These are phyloP conservation scores for Phalacrocorax pelagicus DNA, from an alignment of 2,113 vertebrate genomes.

Conservation along the genomic window DNA sequence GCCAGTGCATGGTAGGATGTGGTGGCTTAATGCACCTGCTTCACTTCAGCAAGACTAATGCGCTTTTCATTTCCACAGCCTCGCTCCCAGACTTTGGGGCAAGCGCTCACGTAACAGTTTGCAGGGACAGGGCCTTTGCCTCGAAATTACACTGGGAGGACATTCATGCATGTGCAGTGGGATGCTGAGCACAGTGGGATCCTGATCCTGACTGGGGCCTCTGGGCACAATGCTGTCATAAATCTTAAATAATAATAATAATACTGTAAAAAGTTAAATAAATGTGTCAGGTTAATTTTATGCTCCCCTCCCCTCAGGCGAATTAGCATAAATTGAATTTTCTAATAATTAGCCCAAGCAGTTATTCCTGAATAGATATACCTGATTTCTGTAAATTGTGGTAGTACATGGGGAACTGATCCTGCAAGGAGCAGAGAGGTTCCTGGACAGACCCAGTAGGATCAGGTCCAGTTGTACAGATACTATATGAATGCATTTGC, in stretches of 20 bases:
- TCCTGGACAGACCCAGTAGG: background rate
- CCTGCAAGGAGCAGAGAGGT: background rate
- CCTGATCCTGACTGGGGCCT: background rate
- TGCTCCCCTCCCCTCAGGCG: conserved; percentile 42
- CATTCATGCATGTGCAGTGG: fast-evolving
- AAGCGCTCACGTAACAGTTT: background rate
- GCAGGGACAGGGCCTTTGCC: background rate
- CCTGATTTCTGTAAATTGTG: background rate
- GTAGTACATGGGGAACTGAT: background rate
- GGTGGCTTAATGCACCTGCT: background rate
- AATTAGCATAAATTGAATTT: conserved; percentile 27
- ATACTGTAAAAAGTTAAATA: conserved; percentile 50
- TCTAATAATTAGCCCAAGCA: conserved; percentile 38
- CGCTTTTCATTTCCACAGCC: background rate
- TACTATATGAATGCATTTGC: background rate
- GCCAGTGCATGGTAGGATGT: background rate
- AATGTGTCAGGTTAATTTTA: conserved; percentile 62
- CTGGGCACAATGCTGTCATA: background rate
- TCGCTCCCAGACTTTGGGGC: fast-evolving
- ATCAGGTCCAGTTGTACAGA: background rate
- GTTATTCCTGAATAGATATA: background rate
- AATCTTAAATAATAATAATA: conserved; percentile 46
- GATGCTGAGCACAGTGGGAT: background rate
- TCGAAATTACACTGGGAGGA: background rate
- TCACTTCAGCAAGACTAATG: background rate